Evolutionary conservation across 2,113 vertebrate genomes (phyloP).

Genomic region (Dunckerocampus dactyliophorus): DNA sequence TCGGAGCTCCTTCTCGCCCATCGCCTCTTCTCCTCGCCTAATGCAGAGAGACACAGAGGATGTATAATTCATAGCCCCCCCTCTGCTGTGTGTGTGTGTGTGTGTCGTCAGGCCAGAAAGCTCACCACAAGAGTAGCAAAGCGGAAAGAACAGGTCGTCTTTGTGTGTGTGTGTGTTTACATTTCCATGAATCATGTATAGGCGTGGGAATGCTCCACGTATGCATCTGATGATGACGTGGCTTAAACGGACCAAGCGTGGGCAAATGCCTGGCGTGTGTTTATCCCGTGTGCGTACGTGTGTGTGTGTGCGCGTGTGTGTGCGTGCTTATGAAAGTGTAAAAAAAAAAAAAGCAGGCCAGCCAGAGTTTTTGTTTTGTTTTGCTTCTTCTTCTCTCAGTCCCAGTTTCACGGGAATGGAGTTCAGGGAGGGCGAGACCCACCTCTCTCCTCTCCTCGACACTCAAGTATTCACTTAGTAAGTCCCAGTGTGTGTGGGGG

Average conservation of each 20-base stretch:
- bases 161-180: conserved; percentile 23
- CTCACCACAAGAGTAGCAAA: conserved; percentile 32
- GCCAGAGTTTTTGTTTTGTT: conserved; percentile 6
- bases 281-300: conserved; percentile 28
- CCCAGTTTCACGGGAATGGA: conserved; percentile 64
- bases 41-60: conserved; percentile 65
- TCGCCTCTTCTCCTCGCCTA: conserved; percentile 45
- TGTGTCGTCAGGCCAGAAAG: conserved; percentile 35
- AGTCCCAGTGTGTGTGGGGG: conserved; percentile 52
- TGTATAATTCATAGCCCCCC: conserved; percentile 70
- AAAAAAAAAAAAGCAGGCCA: conserved; percentile 41
- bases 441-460: conserved; percentile 57
- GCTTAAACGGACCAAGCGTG: conserved; percentile 18
- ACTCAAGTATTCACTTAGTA: conserved; percentile 64
- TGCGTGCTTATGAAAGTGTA: neutral
- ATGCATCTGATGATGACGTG: conserved; percentile 9
- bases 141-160: conserved; percentile 50
- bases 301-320: neutral
- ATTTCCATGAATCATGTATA: conserved; percentile 52
- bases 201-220: conserved; percentile 52
- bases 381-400: conserved; percentile 51
- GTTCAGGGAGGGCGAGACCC: conserved; percentile 66
- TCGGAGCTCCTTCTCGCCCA: conserved; percentile 13
- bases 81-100: conserved; percentile 27
- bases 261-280: conserved; percentile 24